A percentile compares a stretch with the other conserved stretches of the same genome.
These are phyloP conservation scores for Aphodius sticticus DNA, from an alignment of 2,888 invertebrate genomes.

Conservation along the genomic window DNA sequence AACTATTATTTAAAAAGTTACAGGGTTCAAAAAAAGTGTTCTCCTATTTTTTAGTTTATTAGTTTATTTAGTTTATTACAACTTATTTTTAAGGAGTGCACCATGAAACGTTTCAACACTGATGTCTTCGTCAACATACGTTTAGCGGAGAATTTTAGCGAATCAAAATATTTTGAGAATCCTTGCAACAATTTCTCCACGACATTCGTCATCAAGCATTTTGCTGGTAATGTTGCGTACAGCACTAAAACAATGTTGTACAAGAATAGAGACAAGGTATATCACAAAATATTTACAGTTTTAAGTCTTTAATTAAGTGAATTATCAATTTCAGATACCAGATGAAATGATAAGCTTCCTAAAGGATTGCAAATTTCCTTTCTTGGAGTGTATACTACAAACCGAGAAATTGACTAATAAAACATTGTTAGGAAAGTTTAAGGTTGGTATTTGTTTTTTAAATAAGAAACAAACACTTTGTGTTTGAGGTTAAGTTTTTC, in stretches of 20 bases:
- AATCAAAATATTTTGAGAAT: constrained; percentile 41
- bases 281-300: neutral
- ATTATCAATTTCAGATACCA: constrained; percentile 39
- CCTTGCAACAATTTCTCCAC: constrained; percentile 42
- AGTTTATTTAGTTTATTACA: neutral
- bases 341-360: constrained; percentile 49
- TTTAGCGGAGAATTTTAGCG: constrained; percentile 40
- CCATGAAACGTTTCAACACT: constrained; percentile 47
- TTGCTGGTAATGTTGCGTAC: constrained; percentile 56
- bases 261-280: constrained; percentile 59
- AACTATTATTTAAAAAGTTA: too few relatives aligned
- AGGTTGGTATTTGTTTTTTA: constrained; percentile 41
- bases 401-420: constrained; percentile 38
- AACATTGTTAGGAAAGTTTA: constrained; percentile 54
- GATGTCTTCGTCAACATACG: constrained; percentile 44
- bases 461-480: neutral
- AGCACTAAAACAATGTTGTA: constrained; percentile 52
- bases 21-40: too few relatives aligned
- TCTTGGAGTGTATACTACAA: constrained; percentile 40
- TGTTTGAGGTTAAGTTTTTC: neutral
- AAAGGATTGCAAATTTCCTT: constrained; percentile 40
- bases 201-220: constrained; percentile 56
- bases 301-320: neutral
- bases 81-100: constrained; percentile 43
- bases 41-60: too few relatives aligned